These are phyloP conservation scores for Nyleta sp. DNA, from an alignment of 2,888 invertebrate species.

Conservation along the genomic window DNA sequence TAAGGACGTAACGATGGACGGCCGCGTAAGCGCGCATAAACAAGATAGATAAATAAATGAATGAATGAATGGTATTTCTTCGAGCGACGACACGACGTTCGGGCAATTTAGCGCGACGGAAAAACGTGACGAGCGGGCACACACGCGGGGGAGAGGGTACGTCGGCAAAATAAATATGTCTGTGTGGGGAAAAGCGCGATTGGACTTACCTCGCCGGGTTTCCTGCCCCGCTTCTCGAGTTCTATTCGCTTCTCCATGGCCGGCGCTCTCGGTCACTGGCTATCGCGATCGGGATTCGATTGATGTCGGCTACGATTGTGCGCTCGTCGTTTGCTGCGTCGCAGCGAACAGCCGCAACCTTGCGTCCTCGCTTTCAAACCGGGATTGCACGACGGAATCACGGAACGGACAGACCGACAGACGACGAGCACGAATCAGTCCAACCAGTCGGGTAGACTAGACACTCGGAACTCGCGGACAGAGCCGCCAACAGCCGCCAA, in stretches of 20 bases:
- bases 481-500: conserved; percentile 44
- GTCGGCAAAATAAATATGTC: conserved; percentile 33
- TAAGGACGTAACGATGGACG: no score
- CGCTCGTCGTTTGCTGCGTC: conserved; percentile 78
- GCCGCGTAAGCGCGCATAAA: no score
- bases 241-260: conserved; percentile 97
- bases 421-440: conserved; percentile 74
- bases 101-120: no score
- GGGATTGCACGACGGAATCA: conserved; percentile 80
- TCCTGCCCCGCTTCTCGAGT: conserved; percentile 96
- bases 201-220: conserved; percentile 92
- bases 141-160: conserved; percentile 26
- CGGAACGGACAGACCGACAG: conserved; percentile 71
- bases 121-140: no score
- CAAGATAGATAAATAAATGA: no score
- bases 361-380: conserved; percentile 78
- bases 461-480: conserved; percentile 75
- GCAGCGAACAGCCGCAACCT: conserved; percentile 78
- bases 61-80: no score
- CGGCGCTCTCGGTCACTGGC: conserved; percentile 68
- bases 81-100: no score
- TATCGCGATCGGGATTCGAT: conserved; percentile 65
- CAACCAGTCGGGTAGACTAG: conserved; percentile 70
- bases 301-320: conserved; percentile 62
- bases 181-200: conserved; percentile 59